A percentile compares a stretch with the other conserved stretches of the same genome.
phyloP scores from a whole-genome alignment of 2,113 vertebrate genomes.

The Thymallus thymallus region DNA sequence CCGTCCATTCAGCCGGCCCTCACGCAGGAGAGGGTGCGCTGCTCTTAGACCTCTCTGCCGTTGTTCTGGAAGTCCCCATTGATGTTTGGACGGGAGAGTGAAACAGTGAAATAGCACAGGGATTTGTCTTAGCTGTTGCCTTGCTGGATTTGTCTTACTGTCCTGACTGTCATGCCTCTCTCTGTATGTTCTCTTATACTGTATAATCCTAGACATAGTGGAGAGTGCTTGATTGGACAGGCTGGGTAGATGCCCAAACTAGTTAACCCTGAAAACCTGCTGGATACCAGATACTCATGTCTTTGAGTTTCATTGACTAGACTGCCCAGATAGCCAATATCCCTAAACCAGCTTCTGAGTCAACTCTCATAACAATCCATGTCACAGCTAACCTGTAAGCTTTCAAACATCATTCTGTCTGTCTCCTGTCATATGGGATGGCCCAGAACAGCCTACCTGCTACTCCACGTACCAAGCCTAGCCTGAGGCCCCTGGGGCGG shows the following conservation, averaged over 20 bases:
- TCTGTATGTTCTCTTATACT: neutral
- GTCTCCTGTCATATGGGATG: neutral
- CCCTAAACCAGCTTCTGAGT: no score
- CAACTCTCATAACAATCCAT: neutral
- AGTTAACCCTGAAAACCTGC: no score
- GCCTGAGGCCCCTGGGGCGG: neutral
- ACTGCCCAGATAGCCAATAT: no score
- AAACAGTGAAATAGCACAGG: neutral
- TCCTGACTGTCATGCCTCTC: neutral
- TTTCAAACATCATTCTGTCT: neutral
- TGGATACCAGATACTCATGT: no score
- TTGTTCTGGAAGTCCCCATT: constrained; percentile 31
- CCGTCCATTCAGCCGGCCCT: constrained; percentile 24
- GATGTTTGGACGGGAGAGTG: constrained; percentile 15
- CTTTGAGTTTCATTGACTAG: no score
- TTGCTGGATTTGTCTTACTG: neutral
- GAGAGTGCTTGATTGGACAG: neutral
- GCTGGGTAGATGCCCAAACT: neutral
- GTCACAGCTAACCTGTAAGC: neutral
- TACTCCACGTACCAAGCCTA: neutral
- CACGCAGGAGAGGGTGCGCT: constrained; percentile 11
- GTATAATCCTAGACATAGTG: neutral
- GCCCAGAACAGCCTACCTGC: neutral
- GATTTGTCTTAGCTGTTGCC: neutral
- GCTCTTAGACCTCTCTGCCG: constrained; percentile 17